Percentiles rank a stretch among this genome's conserved stretches.
Conservation (phyloP, 35 echinoderm and acorn worm genomes). For the Acanthaster planci region DNA sequence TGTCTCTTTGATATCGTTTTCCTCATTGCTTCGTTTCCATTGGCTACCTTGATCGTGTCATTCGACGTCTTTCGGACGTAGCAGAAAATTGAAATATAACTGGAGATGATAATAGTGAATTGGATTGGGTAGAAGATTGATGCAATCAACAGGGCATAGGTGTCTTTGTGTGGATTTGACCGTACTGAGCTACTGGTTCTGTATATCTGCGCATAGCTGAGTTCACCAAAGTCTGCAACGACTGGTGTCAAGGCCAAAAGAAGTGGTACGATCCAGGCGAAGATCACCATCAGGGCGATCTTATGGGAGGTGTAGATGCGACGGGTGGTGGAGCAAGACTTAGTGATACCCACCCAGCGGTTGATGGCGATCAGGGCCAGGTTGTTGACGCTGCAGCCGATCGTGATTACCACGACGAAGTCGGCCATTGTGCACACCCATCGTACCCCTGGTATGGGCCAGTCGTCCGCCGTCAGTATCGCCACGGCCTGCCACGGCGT, state of each 20-base stretch:
- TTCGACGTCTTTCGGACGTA: not conserved
- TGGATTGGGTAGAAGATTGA: slow-evolving; percentile 25
- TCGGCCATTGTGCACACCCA: not conserved
- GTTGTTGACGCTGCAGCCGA: slow-evolving; percentile 17
- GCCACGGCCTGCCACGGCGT: not conserved
- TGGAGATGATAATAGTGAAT: slow-evolving; percentile 20
- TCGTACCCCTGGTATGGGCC: not conserved
- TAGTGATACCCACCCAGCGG: slow-evolving; percentile 41
- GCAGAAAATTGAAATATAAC: slow-evolving; percentile 26
- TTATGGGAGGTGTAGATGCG: slow-evolving; percentile 41
- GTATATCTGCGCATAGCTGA: slow-evolving; percentile 37
- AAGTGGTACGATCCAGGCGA: slow-evolving; percentile 21
- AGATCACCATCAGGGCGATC: slow-evolving; percentile 16
- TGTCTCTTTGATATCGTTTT: slow-evolving; percentile 24
- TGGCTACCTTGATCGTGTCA: no score
- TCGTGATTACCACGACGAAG: not conserved
- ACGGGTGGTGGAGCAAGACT: not conserved
- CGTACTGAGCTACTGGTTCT: slow-evolving; percentile 21
- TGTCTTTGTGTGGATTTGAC: slow-evolving; percentile 6
- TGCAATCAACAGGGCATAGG: slow-evolving; percentile 4
- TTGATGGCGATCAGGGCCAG: slow-evolving; percentile 49
- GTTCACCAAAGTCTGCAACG: slow-evolving; percentile 4
- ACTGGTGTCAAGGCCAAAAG: slow-evolving; percentile 1
- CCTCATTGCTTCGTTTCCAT: not conserved
- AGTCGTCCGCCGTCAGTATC: not conserved